Base-by-base conservation (phyloP, 2,113 vertebrate species). In the Cavia aperea region DNA sequence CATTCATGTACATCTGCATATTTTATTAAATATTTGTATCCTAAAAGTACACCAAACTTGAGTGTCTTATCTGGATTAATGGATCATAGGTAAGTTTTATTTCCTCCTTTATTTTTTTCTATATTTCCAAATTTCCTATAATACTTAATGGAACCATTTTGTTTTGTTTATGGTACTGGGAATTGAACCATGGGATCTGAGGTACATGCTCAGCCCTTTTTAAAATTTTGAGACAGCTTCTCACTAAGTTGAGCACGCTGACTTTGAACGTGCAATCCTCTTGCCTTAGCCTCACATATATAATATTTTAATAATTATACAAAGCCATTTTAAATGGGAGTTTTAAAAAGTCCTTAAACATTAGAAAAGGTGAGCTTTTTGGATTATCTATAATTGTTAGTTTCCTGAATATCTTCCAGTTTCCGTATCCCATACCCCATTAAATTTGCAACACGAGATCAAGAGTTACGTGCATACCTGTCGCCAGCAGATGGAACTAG, bases 391-490 rank as follows among this genome's bases (percentile, higher is more conserved):
- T 39, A 51, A 68, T n/a, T 88, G 92, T 77, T 63, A 14, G 11
- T 78, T 31, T 70, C 56, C 33, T 33, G 78, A 24, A 1, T 65
- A 66, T 43, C 49, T 85, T 90, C 21, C 68, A 86, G 2, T 21
- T 78, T 82, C 13, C 26, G 16, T 33, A 36, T 13, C 36, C 26
- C 16, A 15, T 23, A 43, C 46, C 39, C 73, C 51, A 31, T n/a
- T 31, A 92, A 56, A 87, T 90, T 90, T 88, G 24, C 29, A 81
- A 70, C 85, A 63, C 26, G n/a, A 93, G 62, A 65, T 75, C 46
- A 54, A 9, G 58, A 60, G 15, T 83, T 54, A 23, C 8, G 16
- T 39, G 39, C 36, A 19, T 36, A 1, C 12, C 24, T 66, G 36
- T 56, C 4, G 12, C 23, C 24, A 66, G 63, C 62, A 90, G 39